These are phyloP conservation scores for Sitodiplosis mosellana DNA, from an alignment of 1,140 invertebrate genomes.

Conservation along the genomic window DNA sequence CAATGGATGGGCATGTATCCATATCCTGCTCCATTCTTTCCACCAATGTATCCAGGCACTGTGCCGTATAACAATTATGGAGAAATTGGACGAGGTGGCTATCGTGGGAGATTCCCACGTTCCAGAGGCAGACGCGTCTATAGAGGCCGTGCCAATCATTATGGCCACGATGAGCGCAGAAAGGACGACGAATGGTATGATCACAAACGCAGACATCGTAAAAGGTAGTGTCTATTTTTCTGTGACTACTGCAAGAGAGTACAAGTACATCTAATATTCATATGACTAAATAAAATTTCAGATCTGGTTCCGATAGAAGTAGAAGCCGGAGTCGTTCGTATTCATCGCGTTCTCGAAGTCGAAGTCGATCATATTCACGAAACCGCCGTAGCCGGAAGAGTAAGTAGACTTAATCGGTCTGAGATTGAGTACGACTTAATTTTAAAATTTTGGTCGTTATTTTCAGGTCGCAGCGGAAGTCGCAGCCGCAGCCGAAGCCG, in stretches of 20 bases:
- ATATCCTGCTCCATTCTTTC: background rate
- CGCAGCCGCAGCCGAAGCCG: slow-evolving; percentile 25
- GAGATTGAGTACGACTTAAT: no score
- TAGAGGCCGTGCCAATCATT: background rate
- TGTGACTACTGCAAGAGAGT: no score
- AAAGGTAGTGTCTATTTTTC: background rate
- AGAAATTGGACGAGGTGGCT: slow-evolving; percentile 11
- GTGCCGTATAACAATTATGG: background rate
- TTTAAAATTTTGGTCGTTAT: no score
- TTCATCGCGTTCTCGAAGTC: slow-evolving; percentile 9
- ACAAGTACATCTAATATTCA: slow-evolving; percentile 22
- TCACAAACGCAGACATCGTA: background rate
- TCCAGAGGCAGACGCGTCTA: background rate
- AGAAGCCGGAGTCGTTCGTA: slow-evolving; percentile 13
- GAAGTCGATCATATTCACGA: slow-evolving; percentile 17
- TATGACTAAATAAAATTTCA: slow-evolving; percentile 22
- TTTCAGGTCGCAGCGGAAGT: slow-evolving; percentile 5
- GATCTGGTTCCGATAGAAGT: slow-evolving; percentile 19
- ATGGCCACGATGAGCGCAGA: background rate
- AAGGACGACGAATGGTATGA: background rate
- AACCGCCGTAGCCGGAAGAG: slow-evolving; percentile 23
- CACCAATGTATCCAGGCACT: background rate
- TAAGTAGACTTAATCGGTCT: slow-evolving; percentile 22
- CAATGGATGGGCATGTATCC: background rate
- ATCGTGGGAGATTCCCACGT: background rate